Evolutionary conservation across 2,797 vertebrate species (phyloP).

Genomic region (Microhierax caerulescens): DNA sequence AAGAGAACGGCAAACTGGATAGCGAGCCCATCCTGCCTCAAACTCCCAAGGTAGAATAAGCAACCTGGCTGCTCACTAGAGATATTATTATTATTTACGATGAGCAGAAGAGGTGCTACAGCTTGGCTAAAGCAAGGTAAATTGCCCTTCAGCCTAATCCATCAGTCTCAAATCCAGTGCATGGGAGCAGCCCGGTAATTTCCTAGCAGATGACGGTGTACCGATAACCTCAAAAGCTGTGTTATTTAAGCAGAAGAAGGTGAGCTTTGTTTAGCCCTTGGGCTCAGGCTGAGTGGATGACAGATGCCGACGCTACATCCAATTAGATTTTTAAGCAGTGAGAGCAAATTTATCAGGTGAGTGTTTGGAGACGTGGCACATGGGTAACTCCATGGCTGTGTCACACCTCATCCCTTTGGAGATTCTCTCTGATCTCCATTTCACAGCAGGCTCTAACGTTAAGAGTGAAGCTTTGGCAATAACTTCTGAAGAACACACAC

Average conservation of each 20-base stretch:
- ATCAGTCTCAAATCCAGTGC: background rate
- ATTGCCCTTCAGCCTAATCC: background rate
- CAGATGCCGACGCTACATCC: slow-evolving; percentile 24
- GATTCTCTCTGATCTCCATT: background rate
- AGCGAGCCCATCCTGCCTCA: background rate
- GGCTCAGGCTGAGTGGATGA: slow-evolving; percentile 48
- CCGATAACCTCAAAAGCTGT: slow-evolving; percentile 38
- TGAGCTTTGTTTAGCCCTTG: slow-evolving; percentile 55
- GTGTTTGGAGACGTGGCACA: background rate
- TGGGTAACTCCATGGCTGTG: background rate
- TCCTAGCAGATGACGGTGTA: slow-evolving; percentile 46
- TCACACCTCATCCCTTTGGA: background rate
- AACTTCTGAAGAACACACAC: background rate
- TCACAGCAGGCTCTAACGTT: background rate
- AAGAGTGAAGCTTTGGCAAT: background rate
- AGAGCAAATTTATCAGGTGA: background rate
- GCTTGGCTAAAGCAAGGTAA: background rate
- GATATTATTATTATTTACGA: background rate
- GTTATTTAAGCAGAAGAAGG: slow-evolving; percentile 63
- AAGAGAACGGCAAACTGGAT: background rate
- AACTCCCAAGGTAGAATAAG: background rate
- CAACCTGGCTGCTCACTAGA: background rate
- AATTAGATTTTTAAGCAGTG: slow-evolving; percentile 45
- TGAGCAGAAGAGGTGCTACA: background rate
- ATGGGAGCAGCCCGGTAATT: background rate